Conservation (phyloP, 2,113 vertebrate species). For the Anguilla rostrata region DNA sequence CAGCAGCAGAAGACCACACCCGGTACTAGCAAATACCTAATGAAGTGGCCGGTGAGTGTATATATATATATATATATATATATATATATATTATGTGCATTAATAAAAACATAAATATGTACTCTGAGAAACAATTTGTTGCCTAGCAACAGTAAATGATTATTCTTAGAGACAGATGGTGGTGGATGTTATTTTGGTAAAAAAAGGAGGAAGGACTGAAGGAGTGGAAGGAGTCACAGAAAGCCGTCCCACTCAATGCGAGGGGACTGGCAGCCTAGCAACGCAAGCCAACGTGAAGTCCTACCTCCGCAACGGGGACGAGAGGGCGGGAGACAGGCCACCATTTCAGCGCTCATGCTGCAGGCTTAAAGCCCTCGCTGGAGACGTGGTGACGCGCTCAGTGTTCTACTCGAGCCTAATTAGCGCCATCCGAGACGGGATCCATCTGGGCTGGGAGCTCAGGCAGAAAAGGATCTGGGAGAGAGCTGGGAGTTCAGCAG, state of each 20-base stretch:
- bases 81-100: not conserved
- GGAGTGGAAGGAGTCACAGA: not conserved
- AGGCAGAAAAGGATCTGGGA: not conserved
- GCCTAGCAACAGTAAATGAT: not conserved
- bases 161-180: not conserved
- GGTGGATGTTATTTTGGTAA: not conserved
- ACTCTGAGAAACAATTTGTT: not conserved
- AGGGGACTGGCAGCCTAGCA: conserved; percentile 5
- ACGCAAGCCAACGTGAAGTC: not conserved
- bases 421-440: not conserved
- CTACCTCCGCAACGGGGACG: not conserved
- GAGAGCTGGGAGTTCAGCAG: not conserved
- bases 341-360: not conserved
- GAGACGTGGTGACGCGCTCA: not conserved
- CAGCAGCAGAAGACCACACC: too few relatives aligned
- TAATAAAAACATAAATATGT: too few relatives aligned
- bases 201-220: not conserved
- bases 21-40: too few relatives aligned
- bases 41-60: not conserved
- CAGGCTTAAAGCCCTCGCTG: not conserved
- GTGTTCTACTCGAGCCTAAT: not conserved
- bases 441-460: not conserved
- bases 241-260: not conserved
- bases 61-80: not conserved
- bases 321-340: not conserved